A percentile compares a stretch with the other conserved stretches of the same genome.
Evolutionary conservation across 2,113 vertebrate species (phyloP).

Genomic region (Triplophysa tibetana): DNA sequence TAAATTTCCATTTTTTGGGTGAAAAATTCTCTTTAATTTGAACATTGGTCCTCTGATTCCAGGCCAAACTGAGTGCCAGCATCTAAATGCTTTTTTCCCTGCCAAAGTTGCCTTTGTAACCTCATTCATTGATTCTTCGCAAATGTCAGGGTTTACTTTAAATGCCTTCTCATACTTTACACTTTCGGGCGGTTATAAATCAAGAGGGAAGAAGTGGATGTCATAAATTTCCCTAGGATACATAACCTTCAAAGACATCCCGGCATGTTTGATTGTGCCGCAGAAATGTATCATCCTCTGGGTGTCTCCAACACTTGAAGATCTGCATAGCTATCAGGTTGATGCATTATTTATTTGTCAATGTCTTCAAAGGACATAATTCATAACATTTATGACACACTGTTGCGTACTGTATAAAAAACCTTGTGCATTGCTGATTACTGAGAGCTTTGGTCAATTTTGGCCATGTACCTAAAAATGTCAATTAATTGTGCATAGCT

Average conservation of each 20-base stretch:
- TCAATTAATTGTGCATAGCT: slow-evolving; percentile 34
- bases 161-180: slow-evolving; percentile 45
- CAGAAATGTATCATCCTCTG: slow-evolving; percentile 41
- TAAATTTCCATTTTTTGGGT: background rate
- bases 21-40: slow-evolving; percentile 12
- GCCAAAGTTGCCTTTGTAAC: slow-evolving; percentile 34
- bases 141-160: slow-evolving; percentile 49
- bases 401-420: background rate
- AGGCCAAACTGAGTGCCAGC: slow-evolving; percentile 32
- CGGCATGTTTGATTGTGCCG: slow-evolving; percentile 50
- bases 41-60: slow-evolving; percentile 28
- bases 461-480: slow-evolving; percentile 9
- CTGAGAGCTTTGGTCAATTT: slow-evolving; percentile 40
- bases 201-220: slow-evolving; percentile 31
- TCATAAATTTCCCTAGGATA: slow-evolving; percentile 53
- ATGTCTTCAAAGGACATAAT: slow-evolving; percentile 12
- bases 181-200: slow-evolving; percentile 51
- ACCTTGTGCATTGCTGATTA: slow-evolving; percentile 37
- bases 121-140: slow-evolving; percentile 56
- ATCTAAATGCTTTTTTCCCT: background rate
- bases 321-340: slow-evolving; percentile 29
- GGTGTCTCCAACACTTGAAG: slow-evolving; percentile 33
- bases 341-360: slow-evolving; percentile 36
- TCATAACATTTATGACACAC: background rate
- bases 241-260: slow-evolving; percentile 54